Percentiles rank a stretch among this genome's conserved stretches.
phyloP scores from a whole-genome alignment of 2,113 vertebrate genomes.

The Stegastes partitus region DNA sequence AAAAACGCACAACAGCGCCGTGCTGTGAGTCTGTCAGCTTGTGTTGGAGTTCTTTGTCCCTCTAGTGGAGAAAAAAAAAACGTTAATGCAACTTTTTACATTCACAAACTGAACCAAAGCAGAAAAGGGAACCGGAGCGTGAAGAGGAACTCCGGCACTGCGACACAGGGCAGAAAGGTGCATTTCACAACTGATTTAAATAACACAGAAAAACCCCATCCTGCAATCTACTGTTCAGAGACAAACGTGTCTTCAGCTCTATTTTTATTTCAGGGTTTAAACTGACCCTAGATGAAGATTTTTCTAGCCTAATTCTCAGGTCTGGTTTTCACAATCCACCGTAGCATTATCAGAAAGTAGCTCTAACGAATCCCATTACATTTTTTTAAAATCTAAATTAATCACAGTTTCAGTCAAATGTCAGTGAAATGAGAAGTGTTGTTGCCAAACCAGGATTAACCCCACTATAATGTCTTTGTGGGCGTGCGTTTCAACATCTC shows the following conservation, averaged over 20 bases:
- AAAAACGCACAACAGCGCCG: neutral
- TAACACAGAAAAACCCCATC: too few relatives aligned
- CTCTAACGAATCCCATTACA: neutral
- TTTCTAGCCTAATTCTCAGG: neutral
- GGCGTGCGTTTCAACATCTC: conserved; percentile 38
- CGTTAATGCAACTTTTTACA: neutral
- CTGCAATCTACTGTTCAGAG: too few relatives aligned
- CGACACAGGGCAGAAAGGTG: neutral
- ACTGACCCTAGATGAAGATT: neutral
- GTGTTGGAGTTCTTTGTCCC: neutral
- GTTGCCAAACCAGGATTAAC: neutral
- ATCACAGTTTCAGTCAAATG: neutral
- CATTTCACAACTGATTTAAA: neutral
- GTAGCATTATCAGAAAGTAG: neutral
- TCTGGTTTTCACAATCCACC: neutral
- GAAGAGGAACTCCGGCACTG: neutral
- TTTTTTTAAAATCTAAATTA: neutral
- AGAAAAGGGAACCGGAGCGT: neutral
- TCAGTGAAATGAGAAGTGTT: conserved; percentile 15
- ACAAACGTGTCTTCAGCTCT: neutral
- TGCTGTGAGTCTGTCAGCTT: neutral
- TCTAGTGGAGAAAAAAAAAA: neutral
- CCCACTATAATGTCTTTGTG: neutral
- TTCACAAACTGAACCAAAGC: neutral
- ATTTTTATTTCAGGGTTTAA: neutral